Base-by-base conservation (phyloP, 2,888 invertebrate species). In the Acrocyrtus sp. region DNA sequence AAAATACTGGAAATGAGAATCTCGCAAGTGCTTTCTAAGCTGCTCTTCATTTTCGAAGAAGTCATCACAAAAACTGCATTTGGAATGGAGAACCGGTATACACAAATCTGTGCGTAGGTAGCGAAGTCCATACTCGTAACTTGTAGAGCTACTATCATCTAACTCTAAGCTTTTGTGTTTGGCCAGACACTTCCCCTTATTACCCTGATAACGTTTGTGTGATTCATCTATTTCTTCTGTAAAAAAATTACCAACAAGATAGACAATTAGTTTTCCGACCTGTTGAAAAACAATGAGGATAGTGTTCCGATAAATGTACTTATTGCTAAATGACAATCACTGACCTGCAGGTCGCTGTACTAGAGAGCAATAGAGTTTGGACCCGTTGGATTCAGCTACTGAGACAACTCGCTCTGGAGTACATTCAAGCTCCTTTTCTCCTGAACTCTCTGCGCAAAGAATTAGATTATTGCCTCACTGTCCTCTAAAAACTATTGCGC, bases 101-200 rank as follows among this genome's bases (percentile, higher is more conserved):
- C 74, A 74, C 1, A 74, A 43, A 43, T 74, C 74, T 3, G 74
- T 74, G 29, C 74, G 63, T 2, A 74, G 41, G 54, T 68, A 74
- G 21, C 68, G 57, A 41, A 17, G 19, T 17, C 34, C 58, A 41
- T 17, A 27, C n/a, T 67, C 22, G n/a, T 47, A 15, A 26, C 34
- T 15, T 12, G 58, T 51, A 34, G 5, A 12, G 12, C 6, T 5
- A 56, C 47, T 60, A 50, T 69, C 70, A 29, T 69, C 60, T 54
- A 74, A 70, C 45, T 74, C 74, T 54, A 74, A 65, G 50, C 74
- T 74, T 54, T 56, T 51, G 50, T 74, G 74, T 22, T 74, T 74
- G 21, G 61, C 39, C 4, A 69, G 47, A 47, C 21, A 47, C 17
- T 50, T 22, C 6, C 5, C 6, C 29, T 61, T 69, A 24, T 29